Evolutionary conservation across 2,888 invertebrate species (phyloP), one percentile per base, ranked within the genome.

Genomic region (Iselma pallidipennis): DNA sequence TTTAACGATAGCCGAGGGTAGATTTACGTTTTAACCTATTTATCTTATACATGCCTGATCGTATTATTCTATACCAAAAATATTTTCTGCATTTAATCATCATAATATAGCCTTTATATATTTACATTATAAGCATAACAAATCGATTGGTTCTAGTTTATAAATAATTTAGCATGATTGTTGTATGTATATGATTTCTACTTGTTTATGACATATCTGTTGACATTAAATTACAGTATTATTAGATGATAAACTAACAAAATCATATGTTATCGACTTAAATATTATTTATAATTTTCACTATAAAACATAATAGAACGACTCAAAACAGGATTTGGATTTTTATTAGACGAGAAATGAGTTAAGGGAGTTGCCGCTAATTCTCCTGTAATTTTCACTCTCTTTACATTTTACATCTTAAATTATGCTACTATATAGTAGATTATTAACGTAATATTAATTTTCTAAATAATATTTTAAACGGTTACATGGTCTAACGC

Each of bases 1-100:
- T 64, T 57, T 64, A 62, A 62, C 55, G 62, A 62, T 62, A 58
- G 51, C 50, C 62, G 51, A 57, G 58, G 55, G 62, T 55, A 58
- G 58, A 55, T 62, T 57, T 58, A 61, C 57, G 45, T 56, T 55
- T 56, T 52, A 52, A 31, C 29, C 51, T 55, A 62, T 58, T 61
- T 61, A 57, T 57, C 45, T 51, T 54, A 25, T 31, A 55, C 57
- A 62, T 58, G 55, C 62, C 55, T 23, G 51, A 55, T 58, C 45
- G 55, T 45, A 57, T 62, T 62, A 57, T 45, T 6, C 25, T 45
- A 48, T 50, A 29, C 16, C 50, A 62, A 62, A 57, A 42, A 54
- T 21, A 45, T 50, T 50, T 54, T 42, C 52, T 25, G 1, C 31
- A 53, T 61, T 54, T 61, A 61, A 61, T 61, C 53, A 52, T 37